phyloP scores from a whole-genome alignment of 2,113 vertebrate species.

The Nerophis lumbriciformis region DNA sequence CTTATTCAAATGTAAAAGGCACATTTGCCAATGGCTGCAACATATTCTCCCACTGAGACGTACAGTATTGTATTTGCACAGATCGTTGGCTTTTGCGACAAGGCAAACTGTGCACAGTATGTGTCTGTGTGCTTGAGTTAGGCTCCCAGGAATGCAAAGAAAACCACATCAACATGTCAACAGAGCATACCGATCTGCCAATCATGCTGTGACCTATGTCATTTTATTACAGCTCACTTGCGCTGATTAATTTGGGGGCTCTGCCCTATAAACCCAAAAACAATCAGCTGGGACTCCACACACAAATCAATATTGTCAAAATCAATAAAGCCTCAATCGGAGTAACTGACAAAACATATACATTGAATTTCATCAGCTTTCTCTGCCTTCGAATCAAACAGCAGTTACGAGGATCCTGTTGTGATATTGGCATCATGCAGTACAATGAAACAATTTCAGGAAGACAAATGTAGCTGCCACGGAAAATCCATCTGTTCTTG shows the following conservation, averaged over 20 bases:
- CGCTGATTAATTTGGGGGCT: conserved; percentile 15
- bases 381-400: not conserved
- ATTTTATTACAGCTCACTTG: conserved; percentile 15
- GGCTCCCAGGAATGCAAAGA: conserved; percentile 5
- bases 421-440: no score
- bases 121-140: conserved; percentile 6
- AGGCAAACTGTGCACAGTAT: not conserved
- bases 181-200: conserved; percentile 12
- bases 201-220: conserved; percentile 21
- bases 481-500: no score
- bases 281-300: conserved; percentile 8
- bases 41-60: not conserved
- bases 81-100: not conserved
- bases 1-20: not conserved
- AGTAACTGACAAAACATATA: not conserved
- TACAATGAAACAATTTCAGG: no score
- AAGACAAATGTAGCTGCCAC: no score
- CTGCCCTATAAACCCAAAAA: not conserved
- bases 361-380: not conserved
- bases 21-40: not conserved
- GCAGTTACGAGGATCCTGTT: no score
- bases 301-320: conserved; percentile 30
- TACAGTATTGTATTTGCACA: not conserved
- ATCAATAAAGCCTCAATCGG: conserved; percentile 9
- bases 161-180: conserved; percentile 24